Conservation (phyloP, 2,797 vertebrate species). For the Parauchenoglanis punctatus region DNA sequence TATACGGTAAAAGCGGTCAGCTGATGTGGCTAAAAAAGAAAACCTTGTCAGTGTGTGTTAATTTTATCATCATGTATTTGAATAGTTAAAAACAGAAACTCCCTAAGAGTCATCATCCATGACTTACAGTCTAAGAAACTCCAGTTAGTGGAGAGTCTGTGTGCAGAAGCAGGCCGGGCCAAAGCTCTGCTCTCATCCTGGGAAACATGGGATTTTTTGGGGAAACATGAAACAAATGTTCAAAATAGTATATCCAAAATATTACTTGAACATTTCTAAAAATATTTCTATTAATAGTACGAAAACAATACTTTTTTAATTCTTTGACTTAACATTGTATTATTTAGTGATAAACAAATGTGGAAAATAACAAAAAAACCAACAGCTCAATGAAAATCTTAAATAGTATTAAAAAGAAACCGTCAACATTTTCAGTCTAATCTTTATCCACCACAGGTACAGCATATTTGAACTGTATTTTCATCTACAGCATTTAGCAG, state of each 20-base stretch:
- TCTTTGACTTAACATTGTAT: no score
- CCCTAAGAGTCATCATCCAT: background rate
- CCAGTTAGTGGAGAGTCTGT: conserved; percentile 91
- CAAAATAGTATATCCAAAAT: background rate
- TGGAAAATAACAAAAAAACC: background rate
- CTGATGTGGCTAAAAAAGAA: conserved; percentile 85
- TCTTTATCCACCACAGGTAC: no score
- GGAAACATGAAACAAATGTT: background rate
- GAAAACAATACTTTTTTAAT: background rate
- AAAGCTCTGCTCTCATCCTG: conserved; percentile 76
- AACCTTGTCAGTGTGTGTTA: conserved; percentile 20
- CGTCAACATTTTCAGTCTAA: background rate
- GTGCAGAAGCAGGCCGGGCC: conserved; percentile 81
- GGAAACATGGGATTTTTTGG: background rate
- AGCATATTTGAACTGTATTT: background rate
- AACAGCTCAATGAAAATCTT: background rate
- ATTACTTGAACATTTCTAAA: no score
- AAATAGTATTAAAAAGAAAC: background rate
- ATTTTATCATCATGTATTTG: background rate
- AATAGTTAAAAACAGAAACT: background rate
- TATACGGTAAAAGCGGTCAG: conserved; percentile 96
- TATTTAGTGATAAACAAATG: background rate
- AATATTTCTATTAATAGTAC: background rate
- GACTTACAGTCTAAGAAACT: conserved; percentile 98
- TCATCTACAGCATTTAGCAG: background rate